Evolutionary conservation across 2,888 invertebrate genomes (phyloP), one percentile per base, ranked within the genome.

Genomic region (Ecliptopera silaceata): DNA sequence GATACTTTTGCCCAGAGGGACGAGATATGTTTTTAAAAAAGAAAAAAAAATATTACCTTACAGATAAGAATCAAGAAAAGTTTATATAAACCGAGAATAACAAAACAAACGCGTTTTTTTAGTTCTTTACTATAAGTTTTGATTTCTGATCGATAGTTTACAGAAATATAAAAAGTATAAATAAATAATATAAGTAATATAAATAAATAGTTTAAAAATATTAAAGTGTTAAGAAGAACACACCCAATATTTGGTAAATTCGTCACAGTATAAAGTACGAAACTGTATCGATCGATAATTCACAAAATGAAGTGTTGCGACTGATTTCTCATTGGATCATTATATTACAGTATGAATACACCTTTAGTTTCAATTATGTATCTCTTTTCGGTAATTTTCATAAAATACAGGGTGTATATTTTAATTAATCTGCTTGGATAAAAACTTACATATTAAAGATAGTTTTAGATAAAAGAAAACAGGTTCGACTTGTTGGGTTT

Each of bases 331-430:
- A 69, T 56, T 57, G 68, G 61, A 71, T 82, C 79, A 86, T 86
- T 86, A 85, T 72, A 66, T 69, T 74, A 77, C 60, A 44, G 73
- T 78, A 69, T 64, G 59, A 47, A 64, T 52, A 56, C 59, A 72
- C 79, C 73, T 79, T 83, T 83, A 79, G 77, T 86, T 82, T 87
- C 86, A 86, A 86, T 87, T 84, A 84, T 65, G 75, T 78, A 71
- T 69, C 61, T 13, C 64, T 66, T 59, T 65, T 61, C 69, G 56
- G 44, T 59, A 56, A 61, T 51, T 60, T 26, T 66, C 44, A 53
- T 59, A 54, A 38, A 63, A 46, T 77, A 82, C 65, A 75, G 75
- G 75, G 0, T 76, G 77, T 50, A 0, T 12, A 8, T 15, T 6
- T 34, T 20, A 26, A 32, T 12, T 4, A 36, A 36, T 12, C 4